Percentiles rank a stretch among this genome's conserved stretches.
Evolutionary conservation across 1,140 invertebrate species (phyloP).

Genomic region (Nephotettix cincticeps): DNA sequence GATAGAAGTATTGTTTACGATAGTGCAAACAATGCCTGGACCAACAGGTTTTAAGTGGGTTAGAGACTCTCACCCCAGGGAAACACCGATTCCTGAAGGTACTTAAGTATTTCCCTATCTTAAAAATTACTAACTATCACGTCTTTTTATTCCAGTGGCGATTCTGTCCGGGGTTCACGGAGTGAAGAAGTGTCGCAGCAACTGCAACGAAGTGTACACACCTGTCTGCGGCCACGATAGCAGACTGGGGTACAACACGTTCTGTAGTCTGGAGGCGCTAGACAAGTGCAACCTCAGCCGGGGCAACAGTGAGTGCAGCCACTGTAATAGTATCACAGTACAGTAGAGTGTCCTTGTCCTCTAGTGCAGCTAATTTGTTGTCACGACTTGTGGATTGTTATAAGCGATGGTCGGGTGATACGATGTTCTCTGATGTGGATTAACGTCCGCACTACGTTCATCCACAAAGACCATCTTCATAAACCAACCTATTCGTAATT

Average conservation of each 20-base stretch:
- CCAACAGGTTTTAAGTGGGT: too few species aligned
- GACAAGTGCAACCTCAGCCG: neutral
- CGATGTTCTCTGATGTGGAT: too few species aligned
- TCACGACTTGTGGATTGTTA: too few species aligned
- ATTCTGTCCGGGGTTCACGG: neutral
- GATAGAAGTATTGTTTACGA: too few species aligned
- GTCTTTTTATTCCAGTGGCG: neutral
- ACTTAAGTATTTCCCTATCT: neutral
- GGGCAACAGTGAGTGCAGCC: neutral
- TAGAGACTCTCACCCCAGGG: neutral
- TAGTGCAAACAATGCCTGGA: too few species aligned
- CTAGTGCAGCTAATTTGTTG: too few species aligned
- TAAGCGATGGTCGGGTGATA: too few species aligned
- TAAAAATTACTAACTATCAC: neutral
- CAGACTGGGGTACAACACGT: neutral
- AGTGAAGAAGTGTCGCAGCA: neutral
- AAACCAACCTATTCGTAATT: too few species aligned
- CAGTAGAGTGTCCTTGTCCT: neutral
- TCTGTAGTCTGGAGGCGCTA: neutral
- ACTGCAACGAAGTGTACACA: neutral
- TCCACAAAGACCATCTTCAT: too few species aligned
- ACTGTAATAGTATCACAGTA: neutral
- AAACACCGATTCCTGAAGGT: neutral
- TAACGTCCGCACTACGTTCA: too few species aligned
- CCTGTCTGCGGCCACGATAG: neutral